Evolutionary conservation across 2,888 invertebrate species (phyloP).

Genomic region (Tupiocoris notatus): DNA sequence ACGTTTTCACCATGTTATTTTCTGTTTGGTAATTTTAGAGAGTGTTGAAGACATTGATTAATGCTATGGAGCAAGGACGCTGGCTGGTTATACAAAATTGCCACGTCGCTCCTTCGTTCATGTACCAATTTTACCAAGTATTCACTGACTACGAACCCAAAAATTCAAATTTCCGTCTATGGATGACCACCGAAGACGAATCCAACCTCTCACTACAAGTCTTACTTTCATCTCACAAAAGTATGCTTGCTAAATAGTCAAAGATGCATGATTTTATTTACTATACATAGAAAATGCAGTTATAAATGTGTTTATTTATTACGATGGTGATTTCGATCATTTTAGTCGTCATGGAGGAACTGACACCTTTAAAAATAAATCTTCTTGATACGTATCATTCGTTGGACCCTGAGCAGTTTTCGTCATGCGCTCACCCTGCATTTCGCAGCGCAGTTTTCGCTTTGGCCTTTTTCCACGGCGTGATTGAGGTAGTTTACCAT

Average conservation of each 20-base stretch:
- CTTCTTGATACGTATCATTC: conserved; percentile 85
- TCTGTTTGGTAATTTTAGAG: conserved; percentile 61
- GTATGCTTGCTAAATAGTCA: conserved; percentile 50
- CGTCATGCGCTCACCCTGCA: conserved; percentile 70
- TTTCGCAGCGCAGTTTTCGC: conserved; percentile 82
- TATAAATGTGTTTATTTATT: too few relatives aligned
- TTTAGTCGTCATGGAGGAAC: conserved; percentile 87
- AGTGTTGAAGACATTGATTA: conserved; percentile 68
- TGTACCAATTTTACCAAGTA: conserved; percentile 77
- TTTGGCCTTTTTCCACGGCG: conserved; percentile 89
- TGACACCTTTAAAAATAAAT: conserved; percentile 85
- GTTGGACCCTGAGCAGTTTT: conserved; percentile 70
- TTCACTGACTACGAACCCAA: conserved; percentile 76
- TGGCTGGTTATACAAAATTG: conserved; percentile 95
- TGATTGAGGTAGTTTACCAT: conserved; percentile 80
- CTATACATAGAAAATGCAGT: too few relatives aligned
- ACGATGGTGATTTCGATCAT: conserved; percentile 46
- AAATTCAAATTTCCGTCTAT: conserved; percentile 86
- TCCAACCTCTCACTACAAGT: conserved; percentile 67
- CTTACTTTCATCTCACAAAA: conserved; percentile 12
- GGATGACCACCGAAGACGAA: conserved; percentile 89
- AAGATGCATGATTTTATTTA: too few relatives aligned
- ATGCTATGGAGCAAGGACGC: conserved; percentile 71
- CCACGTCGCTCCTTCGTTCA: conserved; percentile 77
- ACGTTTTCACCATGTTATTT: too few relatives aligned